These are phyloP conservation scores for Peromyscus aztecus DNA, from an alignment of 2,797 vertebrate species.

Conservation along the genomic window DNA sequence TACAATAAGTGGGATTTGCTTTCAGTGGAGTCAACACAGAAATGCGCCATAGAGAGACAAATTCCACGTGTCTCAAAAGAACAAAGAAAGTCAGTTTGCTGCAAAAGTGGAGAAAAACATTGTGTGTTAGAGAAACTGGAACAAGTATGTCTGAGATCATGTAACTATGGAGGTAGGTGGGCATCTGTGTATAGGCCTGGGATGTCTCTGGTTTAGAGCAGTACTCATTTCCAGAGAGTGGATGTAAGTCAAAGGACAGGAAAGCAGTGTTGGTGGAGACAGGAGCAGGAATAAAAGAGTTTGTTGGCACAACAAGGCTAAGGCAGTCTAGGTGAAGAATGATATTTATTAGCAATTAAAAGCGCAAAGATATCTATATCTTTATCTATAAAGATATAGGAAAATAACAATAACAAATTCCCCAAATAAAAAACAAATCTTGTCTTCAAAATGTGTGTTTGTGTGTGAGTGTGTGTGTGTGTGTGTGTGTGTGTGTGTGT, in stretches of 20 bases:
- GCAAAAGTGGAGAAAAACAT: background rate
- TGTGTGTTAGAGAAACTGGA: background rate
- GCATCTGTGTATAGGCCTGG: background rate
- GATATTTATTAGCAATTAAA: background rate
- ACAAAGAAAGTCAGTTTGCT: conserved; percentile 16
- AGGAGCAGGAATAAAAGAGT: background rate
- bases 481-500: background rate
- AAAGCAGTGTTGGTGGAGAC: background rate
- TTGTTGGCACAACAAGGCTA: background rate
- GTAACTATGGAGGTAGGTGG: background rate
- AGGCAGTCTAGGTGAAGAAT: background rate
- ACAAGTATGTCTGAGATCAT: background rate
- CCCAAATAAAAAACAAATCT: background rate
- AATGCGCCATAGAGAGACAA: background rate
- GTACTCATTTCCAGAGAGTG: background rate
- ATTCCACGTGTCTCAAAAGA: background rate
- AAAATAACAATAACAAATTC: background rate
- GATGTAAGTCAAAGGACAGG: background rate
- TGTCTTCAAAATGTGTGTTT: background rate
- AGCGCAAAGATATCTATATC: background rate
- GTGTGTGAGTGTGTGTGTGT: background rate
- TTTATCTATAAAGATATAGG: too few relatives aligned
- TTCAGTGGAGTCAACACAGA: background rate
- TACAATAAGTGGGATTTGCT: background rate
- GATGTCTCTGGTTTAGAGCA: background rate